A percentile compares a stretch with the other conserved stretches of the same genome.
Evolutionary conservation across 2,113 vertebrate genomes (phyloP).

Genomic region (Litocranius walleri): DNA sequence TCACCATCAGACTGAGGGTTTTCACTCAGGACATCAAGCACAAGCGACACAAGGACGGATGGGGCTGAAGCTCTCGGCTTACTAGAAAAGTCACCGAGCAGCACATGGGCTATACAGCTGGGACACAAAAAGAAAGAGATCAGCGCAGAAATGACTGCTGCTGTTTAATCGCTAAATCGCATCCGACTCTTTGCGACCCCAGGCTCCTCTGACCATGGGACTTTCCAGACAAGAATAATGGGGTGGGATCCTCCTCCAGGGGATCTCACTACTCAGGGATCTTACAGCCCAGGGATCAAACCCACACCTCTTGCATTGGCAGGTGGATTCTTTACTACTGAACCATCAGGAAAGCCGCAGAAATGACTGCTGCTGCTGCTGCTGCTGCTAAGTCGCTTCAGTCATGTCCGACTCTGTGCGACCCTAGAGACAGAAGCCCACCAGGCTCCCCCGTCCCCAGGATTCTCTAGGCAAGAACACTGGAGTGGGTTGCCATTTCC

Average conservation of each 20-base stretch:
- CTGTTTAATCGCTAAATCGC: background rate
- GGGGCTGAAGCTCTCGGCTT: background rate
- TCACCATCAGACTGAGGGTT: background rate
- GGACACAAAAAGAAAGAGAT: background rate
- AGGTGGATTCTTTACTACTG: background rate
- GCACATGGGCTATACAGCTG: background rate
- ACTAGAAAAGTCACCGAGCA: background rate
- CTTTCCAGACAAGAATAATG: background rate
- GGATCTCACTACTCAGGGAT: background rate
- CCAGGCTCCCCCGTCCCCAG: no score
- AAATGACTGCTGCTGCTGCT: background rate
- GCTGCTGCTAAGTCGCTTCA: no score
- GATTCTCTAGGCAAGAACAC: no score
- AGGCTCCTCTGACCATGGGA: background rate
- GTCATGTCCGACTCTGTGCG: no score
- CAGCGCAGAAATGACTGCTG: background rate
- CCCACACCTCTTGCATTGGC: background rate
- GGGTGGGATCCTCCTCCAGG: background rate
- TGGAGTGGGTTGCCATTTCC: no score
- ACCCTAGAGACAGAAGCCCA: no score
- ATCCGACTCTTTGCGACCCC: background rate
- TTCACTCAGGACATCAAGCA: background rate
- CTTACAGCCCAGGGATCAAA: background rate
- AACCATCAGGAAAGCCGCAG: background rate
- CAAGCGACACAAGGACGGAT: background rate